phyloP scores from a whole-genome alignment of 2,113 vertebrate genomes.

The Zosterops lateralis region DNA sequence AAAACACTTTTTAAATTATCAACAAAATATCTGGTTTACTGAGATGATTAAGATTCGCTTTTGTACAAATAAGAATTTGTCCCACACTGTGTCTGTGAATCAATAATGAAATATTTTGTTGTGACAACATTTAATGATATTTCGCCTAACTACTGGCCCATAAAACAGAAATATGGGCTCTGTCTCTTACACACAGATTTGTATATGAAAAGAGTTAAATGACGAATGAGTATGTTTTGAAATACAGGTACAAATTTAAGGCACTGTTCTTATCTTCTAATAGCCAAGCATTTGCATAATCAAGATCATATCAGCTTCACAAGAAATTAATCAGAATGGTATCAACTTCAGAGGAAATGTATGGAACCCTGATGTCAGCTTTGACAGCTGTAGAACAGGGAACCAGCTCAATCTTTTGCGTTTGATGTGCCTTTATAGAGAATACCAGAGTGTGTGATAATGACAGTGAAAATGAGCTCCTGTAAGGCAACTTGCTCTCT shows the following conservation, averaged over 20 bases:
- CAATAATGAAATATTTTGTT: neutral
- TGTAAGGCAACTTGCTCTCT: neutral
- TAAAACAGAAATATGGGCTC: neutral
- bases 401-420: neutral
- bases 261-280: neutral
- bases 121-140: neutral
- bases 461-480: neutral
- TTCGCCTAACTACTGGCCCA: neutral
- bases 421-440: neutral
- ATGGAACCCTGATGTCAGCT: slow-evolving; percentile 12
- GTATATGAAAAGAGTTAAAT: neutral
- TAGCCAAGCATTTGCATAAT: neutral
- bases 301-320: neutral
- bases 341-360: neutral
- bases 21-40: neutral
- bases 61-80: neutral
- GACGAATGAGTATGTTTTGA: neutral
- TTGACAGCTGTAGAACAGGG: neutral
- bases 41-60: neutral
- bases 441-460: neutral
- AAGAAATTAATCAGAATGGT: neutral
- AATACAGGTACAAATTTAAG: neutral
- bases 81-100: neutral
- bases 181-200: neutral
- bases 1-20: neutral